Evolutionary conservation across 92 coral and sea anemone genomes (phyloP), one percentile per base, ranked within the genome.

Genomic region (Metridium senile): DNA sequence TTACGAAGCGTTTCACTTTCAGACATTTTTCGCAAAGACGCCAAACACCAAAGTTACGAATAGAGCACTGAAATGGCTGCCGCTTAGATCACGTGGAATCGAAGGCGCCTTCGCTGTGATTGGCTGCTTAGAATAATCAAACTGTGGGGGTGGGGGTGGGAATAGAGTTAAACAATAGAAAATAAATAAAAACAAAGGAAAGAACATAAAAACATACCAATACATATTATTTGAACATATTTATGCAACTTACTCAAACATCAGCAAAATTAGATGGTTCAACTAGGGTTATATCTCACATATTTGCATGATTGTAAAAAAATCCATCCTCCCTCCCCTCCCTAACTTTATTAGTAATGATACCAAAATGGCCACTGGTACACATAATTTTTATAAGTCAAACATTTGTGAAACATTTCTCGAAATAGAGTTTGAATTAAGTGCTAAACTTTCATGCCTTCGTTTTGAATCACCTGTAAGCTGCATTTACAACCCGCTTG

Each of bases 1-100:
- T 96, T 96, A 29, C 99, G 88, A 31, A 92, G 88, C 82, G 93
- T 90, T 32, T 96, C 99, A 32, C 86, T 79, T 64, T 91, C 97
- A 20, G 91, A 46, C 90, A 86, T 86, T 53, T 70, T 76, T 6
- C 27, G 34, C 16, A 54, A 18, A 20, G 64, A 49, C 26, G 35
- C 8, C 30, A 21, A 16, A 22, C 26, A 35, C 26, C 29, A 45
- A 13, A 43, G 82, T 39, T 66, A 9, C 78, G 33, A 73, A 28
- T 58, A 32, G 17, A 29, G 68, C 81, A 75, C 82, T 67, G 62
- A 54, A 31, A 66, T 56, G 82, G 82, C 82, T 52, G 39, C 56
- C 25, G 57, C 10, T 53, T 16, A 1, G 9, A 33, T 73, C 78
- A 73, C 78, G 78, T 73, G 78, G 33, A 11, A 25, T 19, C 43